A percentile compares a stretch with the other conserved stretches of the same genome.
phyloP scores from a whole-genome alignment of 1,140 invertebrate genomes.

The Planococcus citri region DNA sequence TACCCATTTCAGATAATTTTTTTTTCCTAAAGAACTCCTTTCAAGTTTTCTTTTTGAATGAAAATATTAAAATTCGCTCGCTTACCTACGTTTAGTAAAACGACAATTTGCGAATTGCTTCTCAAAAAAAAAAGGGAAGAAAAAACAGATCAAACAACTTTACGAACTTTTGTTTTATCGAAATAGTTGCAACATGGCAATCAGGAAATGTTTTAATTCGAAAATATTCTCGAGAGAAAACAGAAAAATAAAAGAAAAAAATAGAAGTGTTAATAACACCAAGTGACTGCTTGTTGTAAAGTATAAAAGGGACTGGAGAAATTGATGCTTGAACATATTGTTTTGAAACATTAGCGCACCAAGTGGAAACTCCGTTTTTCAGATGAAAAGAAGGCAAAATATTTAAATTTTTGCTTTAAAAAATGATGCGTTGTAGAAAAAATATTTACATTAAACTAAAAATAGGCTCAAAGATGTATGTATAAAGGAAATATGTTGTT shows the following conservation, averaged over 20 bases:
- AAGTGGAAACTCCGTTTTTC: not conserved
- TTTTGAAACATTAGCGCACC: not conserved
- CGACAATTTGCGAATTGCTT: not conserved
- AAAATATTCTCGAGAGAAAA: not conserved
- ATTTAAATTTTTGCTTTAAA: not conserved
- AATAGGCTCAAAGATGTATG: not conserved
- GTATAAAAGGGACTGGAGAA: not conserved
- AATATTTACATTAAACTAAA: not conserved
- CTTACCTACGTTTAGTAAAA: no score
- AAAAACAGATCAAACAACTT: no score
- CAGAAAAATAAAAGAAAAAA: not conserved
- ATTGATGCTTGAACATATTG: conserved; percentile 7
- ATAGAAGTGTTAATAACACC: not conserved
- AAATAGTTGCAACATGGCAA: not conserved
- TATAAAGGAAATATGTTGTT: not conserved
- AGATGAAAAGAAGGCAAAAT: not conserved
- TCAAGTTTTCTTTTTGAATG: no score
- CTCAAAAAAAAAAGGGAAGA: no score
- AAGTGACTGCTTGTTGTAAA: not conserved
- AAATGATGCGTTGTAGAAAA: not conserved
- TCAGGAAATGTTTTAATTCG: not conserved
- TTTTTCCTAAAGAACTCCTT: no score
- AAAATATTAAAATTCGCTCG: no score
- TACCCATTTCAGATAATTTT: no score
- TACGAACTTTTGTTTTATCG: not conserved